Evolutionary conservation across 2,797 vertebrate genomes (phyloP), one percentile per base, ranked within the genome.

Genomic region (Labroides dimidiatus): DNA sequence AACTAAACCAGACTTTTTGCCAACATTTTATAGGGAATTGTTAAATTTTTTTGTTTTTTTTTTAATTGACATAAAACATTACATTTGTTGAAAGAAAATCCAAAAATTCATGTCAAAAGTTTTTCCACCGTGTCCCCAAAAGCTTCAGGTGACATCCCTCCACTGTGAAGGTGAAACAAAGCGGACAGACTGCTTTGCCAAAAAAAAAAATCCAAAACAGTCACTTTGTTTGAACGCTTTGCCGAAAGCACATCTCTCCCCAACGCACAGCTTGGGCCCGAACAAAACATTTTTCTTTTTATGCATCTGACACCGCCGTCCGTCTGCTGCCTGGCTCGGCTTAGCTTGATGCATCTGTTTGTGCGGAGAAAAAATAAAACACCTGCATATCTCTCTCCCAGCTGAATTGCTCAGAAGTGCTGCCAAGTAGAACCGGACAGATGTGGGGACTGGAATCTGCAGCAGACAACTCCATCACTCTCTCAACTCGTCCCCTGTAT

Each of bases 391-490:
- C 84, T 90, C 75, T 72, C 82, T 87, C 81, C 80, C 77, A 9
- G 72, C 82, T 84, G 87, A 89, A 89, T 85, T 81, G 78, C 80
- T 91, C 79, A 87, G 86, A 89, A 85, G 81, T 74, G 84, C 91
- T 87, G 91, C 90, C 90, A 90, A 89, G 86, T 83, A 83, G 89
- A 90, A 90, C 86, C 20, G 71, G 87, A 87, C 91, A 91, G 90
- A 90, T 91, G 91, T 89, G 91, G 77, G 72, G 83, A 85, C 86
- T 87, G 88, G 81, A 30, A 86, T 89, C 82, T 61, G 78, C 80
- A 24, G 70, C 6, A 89, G 91, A 91, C 88, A 63, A 89, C 89
- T 89, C 80, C 87, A 92, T 91, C 90, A 90, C 85, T 92, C 89
- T 90, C 81, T 62, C 66, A 24, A 41, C 78, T 87, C 87, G 84